A percentile compares a stretch with the other conserved stretches of the same genome.
Conservation (phyloP, 1,140 invertebrate genomes). For the Heliothis subflexa region DNA sequence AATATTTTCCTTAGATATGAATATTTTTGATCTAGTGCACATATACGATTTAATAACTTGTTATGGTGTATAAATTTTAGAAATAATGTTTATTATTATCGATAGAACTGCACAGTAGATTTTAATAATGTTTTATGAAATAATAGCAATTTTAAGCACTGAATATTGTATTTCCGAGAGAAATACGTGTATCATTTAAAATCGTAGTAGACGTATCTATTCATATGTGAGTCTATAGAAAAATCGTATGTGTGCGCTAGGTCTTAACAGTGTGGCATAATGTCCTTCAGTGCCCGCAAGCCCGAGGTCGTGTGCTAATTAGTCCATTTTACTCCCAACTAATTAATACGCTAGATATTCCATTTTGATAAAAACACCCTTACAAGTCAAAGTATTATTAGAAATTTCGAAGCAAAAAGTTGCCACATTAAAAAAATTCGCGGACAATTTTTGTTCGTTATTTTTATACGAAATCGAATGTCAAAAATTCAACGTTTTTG, state of each 20-base stretch:
- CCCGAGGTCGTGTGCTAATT: slow-evolving; percentile 4
- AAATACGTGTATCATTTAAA: too few species aligned
- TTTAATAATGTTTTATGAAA: too few species aligned
- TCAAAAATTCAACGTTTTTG: neutral
- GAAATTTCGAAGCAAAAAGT: slow-evolving; percentile 26
- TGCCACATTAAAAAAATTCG: slow-evolving; percentile 20
- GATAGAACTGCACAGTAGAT: too few species aligned
- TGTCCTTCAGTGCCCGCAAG: neutral
- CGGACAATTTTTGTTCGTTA: slow-evolving; percentile 28
- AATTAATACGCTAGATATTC: slow-evolving; percentile 38
- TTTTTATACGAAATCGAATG: slow-evolving; percentile 31
- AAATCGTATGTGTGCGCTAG: slow-evolving; percentile 6
- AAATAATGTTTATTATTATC: too few species aligned
- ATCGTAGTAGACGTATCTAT: neutral
- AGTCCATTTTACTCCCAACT: slow-evolving; percentile 15
- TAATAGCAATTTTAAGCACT: too few species aligned
- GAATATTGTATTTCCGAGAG: too few species aligned
- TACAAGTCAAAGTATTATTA: slow-evolving; percentile 29
- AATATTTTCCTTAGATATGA: neutral
- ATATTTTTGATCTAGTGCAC: neutral
- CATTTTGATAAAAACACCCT: slow-evolving; percentile 33
- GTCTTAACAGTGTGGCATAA: neutral
- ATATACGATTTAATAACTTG: neutral
- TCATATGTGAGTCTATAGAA: neutral
- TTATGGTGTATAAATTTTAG: too few species aligned